phyloP scores from a whole-genome alignment of 2,888 invertebrate species.

The Dendrolimus pini region DNA sequence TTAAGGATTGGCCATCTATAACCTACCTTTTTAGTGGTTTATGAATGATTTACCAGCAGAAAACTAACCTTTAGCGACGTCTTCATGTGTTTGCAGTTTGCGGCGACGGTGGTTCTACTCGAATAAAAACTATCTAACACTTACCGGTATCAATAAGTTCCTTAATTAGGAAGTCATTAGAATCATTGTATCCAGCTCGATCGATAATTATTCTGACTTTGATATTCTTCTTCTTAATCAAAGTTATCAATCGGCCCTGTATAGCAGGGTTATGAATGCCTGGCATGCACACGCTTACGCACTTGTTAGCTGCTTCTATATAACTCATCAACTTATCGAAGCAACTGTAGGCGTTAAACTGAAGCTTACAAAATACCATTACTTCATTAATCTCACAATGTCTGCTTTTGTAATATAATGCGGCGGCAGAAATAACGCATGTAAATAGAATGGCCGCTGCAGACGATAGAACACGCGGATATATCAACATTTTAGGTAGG shows the following conservation, averaged over 20 bases:
- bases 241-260: constrained; percentile 51
- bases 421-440: constrained; percentile 61
- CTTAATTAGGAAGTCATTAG: constrained; percentile 53
- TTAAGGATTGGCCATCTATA: too few relatives aligned
- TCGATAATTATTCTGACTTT: constrained; percentile 60
- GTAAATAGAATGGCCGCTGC: constrained; percentile 57
- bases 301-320: constrained; percentile 53
- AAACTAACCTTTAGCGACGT: too few relatives aligned
- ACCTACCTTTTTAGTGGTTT: too few relatives aligned
- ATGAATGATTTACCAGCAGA: too few relatives aligned
- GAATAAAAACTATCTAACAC: constrained; percentile 10
- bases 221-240: constrained; percentile 52
- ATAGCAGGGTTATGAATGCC: constrained; percentile 67
- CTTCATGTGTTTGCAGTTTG: too few relatives aligned
- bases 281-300: constrained; percentile 64
- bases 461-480: constrained; percentile 52
- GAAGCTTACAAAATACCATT: constrained; percentile 70
- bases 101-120: too few relatives aligned
- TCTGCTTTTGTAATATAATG: constrained; percentile 57
- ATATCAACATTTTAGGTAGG: constrained; percentile 61
- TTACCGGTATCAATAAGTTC: constrained; percentile 62
- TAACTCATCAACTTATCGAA: constrained; percentile 65
- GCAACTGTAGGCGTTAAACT: constrained; percentile 60
- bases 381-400: constrained; percentile 59
- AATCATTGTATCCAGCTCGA: constrained; percentile 52